phyloP scores from a whole-genome alignment of 2,113 vertebrate genomes.

The Tympanuchus pallidicinctus region DNA sequence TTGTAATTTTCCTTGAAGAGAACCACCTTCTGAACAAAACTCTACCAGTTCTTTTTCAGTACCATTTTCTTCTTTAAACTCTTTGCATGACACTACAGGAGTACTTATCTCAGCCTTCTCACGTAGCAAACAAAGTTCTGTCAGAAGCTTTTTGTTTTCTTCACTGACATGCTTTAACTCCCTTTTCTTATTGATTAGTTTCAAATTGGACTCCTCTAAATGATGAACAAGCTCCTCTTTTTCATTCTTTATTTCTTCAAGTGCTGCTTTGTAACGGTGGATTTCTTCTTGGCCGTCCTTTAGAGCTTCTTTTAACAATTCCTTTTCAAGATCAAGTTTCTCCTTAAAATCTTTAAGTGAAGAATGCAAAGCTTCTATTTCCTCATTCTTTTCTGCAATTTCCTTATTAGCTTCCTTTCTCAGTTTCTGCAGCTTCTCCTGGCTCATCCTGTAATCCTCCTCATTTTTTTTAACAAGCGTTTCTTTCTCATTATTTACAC shows the following conservation, averaged over 20 bases:
- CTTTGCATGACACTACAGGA: background rate
- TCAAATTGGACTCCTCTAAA: slow-evolving; percentile 63
- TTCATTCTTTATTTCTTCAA: slow-evolving; percentile 75
- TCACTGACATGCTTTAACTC: slow-evolving; percentile 55
- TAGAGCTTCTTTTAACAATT: background rate
- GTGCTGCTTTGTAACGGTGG: slow-evolving; percentile 49
- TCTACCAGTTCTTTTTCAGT: background rate
- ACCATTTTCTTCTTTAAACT: background rate
- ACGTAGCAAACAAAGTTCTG: slow-evolving; percentile 12
- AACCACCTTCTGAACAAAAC: slow-evolving; percentile 14
- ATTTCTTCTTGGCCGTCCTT: slow-evolving; percentile 46
- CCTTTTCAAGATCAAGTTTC: slow-evolving; percentile 57
- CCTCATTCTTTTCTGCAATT: slow-evolving; percentile 67
- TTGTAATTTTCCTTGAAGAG: slow-evolving; percentile 39
- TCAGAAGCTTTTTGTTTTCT: slow-evolving; percentile 62
- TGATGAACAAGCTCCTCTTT: slow-evolving; percentile 63
- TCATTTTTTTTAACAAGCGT: slow-evolving; percentile 22
- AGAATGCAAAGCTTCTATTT: slow-evolving; percentile 58
- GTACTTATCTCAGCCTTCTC: background rate
- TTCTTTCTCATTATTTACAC: slow-evolving; percentile 52
- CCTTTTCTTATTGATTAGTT: slow-evolving; percentile 57
- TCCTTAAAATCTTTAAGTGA: slow-evolving; percentile 39
- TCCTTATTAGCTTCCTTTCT: slow-evolving; percentile 43
- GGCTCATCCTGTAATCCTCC: slow-evolving; percentile 37
- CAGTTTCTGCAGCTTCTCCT: slow-evolving; percentile 64